These are phyloP conservation scores for Lasius platythorax DNA, from an alignment of 2,888 invertebrate genomes.

Conservation along the genomic window DNA sequence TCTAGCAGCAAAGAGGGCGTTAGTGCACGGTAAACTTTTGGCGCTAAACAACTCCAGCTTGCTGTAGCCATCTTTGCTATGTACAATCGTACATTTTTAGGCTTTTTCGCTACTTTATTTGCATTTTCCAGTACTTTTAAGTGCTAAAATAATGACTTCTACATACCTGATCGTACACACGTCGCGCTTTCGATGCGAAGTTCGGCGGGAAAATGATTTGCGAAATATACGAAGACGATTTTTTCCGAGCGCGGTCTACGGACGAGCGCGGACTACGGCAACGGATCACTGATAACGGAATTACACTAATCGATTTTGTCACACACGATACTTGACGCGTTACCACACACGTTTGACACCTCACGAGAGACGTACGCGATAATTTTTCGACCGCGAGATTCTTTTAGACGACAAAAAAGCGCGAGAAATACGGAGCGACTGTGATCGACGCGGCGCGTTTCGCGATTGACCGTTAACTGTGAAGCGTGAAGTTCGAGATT, in stretches of 20 bases:
- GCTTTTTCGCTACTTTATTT: background rate
- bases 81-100: no score
- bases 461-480: background rate
- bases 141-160: background rate
- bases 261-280: background rate
- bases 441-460: background rate
- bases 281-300: background rate
- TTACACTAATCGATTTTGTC: background rate
- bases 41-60: background rate
- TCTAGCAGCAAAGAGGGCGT: background rate
- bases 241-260: background rate
- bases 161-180: background rate
- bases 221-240: background rate
- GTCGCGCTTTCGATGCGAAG: background rate
- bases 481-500: background rate
- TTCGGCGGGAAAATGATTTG: background rate
- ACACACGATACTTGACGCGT: background rate
- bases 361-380: background rate
- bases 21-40: constrained; percentile 2
- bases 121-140: background rate
- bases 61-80: background rate
- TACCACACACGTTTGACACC: background rate
- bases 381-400: background rate
- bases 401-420: background rate
- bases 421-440: background rate